Evolutionary conservation across 1,140 invertebrate species (phyloP), one percentile per base, ranked within the genome.

Genomic region (Phenacoccus solenopsis): DNA sequence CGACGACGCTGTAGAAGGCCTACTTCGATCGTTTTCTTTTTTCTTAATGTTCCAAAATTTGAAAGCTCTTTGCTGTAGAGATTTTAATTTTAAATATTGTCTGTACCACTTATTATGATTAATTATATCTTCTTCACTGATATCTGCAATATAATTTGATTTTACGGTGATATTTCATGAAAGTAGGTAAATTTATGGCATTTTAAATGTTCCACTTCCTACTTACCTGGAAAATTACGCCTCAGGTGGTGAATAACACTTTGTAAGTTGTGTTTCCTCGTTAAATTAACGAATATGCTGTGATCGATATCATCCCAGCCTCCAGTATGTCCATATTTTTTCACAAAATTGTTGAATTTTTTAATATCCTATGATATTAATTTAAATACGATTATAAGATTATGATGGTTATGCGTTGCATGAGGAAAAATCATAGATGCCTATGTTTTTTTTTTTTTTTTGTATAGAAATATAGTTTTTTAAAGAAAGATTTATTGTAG

Each of bases 41-140:
- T 64, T 27, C 22, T 64, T 64, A 5, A 24, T 27, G 16, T 64
- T 64, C 59, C 59, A 25, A 64, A 27, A 25, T 64, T 25, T 27
- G 12, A 24, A 64, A 10, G 25, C 22, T 64, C 25, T 64, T 64
- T 64, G 59, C 25, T 64, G 59, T 24, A 5, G 21, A 24, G 25
- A 24, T 64, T 64, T 64, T 9, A 64, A 27, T 24, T 27, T 64
- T 10, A 64, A 22, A 64, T 64, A 64, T 20, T 64, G 10, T 24
- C 12, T 64, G 59, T 64, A 64, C 59, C 59, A 64, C 20, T 64
- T 64, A 64, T 64, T 22, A 24, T 64, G 59, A 24, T 64, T 22
- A 4, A 64, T 25, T 64, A 64, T 64, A 24, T 64, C 59, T 25
- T 64, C 22, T 25, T 64, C 59, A 20, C 3, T 64, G 25, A 64